Conservation (phyloP, 2,888 invertebrate genomes). For the Euzophera pinguis region DNA sequence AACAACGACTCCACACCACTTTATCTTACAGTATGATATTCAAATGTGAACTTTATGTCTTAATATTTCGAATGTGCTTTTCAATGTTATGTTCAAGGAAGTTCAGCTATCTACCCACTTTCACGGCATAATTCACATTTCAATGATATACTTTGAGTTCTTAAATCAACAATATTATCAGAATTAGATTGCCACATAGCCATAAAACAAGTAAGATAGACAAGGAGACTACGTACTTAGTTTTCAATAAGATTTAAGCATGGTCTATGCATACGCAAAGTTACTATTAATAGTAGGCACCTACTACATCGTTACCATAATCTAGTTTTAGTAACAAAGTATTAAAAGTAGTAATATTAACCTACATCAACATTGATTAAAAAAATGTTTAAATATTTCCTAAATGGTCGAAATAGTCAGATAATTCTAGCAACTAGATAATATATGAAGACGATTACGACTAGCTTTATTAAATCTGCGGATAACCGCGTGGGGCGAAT, state of each 20-base stretch:
- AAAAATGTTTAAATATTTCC: conserved; percentile 16
- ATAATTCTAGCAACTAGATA: conserved; percentile 5
- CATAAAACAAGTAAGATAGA: no score
- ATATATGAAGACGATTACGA: background rate
- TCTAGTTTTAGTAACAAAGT: conserved; percentile 25
- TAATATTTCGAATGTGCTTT: no score
- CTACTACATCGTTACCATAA: conserved; percentile 14
- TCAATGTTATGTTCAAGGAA: no score
- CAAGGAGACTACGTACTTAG: no score
- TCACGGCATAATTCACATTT: no score
- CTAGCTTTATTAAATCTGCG: background rate
- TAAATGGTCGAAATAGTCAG: conserved; percentile 21
- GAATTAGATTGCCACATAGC: no score
- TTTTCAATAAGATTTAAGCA: background rate
- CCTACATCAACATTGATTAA: conserved; percentile 22
- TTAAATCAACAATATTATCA: no score
- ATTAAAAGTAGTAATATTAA: conserved; percentile 22
- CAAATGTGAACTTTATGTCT: no score
- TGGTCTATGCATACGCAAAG: background rate
- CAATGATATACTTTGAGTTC: no score
- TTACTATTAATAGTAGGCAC: conserved; percentile 11
- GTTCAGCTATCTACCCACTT: no score
- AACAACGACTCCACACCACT: no score
- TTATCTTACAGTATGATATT: no score
- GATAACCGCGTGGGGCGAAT: background rate